Evolutionary conservation across 2,797 vertebrate genomes (phyloP).

Genomic region (Enteromius paludinosus): DNA sequence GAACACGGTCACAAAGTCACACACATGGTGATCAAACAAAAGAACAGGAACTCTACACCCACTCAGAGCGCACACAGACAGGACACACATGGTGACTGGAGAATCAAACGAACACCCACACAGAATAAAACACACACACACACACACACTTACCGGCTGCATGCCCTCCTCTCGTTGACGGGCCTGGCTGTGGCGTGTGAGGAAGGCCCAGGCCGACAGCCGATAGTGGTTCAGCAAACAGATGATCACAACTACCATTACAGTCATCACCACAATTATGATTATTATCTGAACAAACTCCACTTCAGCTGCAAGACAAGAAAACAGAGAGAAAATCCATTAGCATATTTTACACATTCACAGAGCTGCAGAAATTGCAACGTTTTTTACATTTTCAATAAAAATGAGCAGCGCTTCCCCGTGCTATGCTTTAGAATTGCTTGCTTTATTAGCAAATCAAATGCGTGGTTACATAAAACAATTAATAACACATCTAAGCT

Average conservation of each 20-base stretch:
- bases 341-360: conserved; percentile 15
- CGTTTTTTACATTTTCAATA: not conserved
- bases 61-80: conserved; percentile 46
- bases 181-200: conserved; percentile 82
- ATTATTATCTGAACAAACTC: conserved; percentile 91
- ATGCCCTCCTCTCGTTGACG: conserved; percentile 77
- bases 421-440: not conserved
- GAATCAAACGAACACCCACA: conserved; percentile 44
- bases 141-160: conserved; percentile 55
- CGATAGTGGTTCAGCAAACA: conserved; percentile 90
- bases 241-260: conserved; percentile 89
- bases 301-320: conserved; percentile 83
- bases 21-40: conserved; percentile 47
- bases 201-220: conserved; percentile 84
- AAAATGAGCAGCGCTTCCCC: not conserved
- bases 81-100: conserved; percentile 40
- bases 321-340: conserved; percentile 32
- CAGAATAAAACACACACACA: conserved; percentile 35
- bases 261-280: conserved; percentile 90
- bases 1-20: conserved; percentile 45
- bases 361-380: not conserved
- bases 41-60: conserved; percentile 52
- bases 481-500: not conserved
- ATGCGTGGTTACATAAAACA: not conserved
- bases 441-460: not conserved